Evolutionary conservation across 2,113 vertebrate species (phyloP), one percentile per base, ranked within the genome.

Genomic region (Candoia aspera): DNA sequence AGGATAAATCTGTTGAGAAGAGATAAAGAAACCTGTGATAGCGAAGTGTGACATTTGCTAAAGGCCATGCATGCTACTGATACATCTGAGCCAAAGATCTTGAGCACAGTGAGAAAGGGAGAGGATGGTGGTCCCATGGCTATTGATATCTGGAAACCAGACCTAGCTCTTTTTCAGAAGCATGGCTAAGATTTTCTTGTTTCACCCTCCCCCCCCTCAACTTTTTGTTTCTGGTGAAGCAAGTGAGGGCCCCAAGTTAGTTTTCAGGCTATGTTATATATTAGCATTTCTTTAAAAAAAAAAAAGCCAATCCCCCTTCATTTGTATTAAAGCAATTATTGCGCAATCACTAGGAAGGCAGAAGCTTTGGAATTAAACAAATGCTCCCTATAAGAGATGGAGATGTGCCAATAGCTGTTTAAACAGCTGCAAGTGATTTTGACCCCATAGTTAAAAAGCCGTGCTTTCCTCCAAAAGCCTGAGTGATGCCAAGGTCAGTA

Each of bases 391-490:
- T 5, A 23, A 55, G 62, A 89, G 88, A 73, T 33, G 8, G 3
- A 21, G 26, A 42, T 73, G 29, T 29, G 68, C 26, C 17, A n/a
- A 62, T 59, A 91, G 91, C 91, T 94, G 93, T 96, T 96, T 95
- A 92, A 95, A 96, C 94, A 95, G 93, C 95, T 95, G 96, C 92
- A 92, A n/a, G 13, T 26, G 92, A 92, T 91, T 89, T 0, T 0
- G 29, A 54, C 92, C 93, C 0, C 0, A 33, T 46, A 91, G 91
- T 2, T 15, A 29, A 29, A 49, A 49, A 86, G 49, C 33, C 90
- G 89, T 13, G 2, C 58, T 55, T 93, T 93, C 86, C 92, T 91
- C n/a, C 68, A 94, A 8, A 10, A 90, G 90, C 84, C 91, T 91
- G 84, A 8, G 46, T 88, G 94, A 93, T 95, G 93, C 94, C 84